A percentile compares a stretch with the other conserved stretches of the same genome.
These are phyloP conservation scores for Lucinisca nassula DNA, from an alignment of 2,888 invertebrate species.

Conservation along the genomic window DNA sequence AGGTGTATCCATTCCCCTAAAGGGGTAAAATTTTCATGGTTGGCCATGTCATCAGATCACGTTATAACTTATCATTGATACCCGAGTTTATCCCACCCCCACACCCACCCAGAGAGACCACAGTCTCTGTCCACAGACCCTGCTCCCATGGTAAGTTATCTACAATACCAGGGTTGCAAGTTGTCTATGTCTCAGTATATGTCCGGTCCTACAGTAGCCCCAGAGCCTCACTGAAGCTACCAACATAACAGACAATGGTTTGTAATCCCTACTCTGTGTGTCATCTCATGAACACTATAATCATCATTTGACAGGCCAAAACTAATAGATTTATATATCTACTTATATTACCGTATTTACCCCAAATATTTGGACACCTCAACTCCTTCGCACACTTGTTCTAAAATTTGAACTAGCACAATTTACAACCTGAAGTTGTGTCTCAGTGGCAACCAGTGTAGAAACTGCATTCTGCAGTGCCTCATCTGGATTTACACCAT, in stretches of 20 bases:
- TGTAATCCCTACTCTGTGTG: background rate
- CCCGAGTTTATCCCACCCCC: background rate
- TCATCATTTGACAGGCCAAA: constrained; percentile 14
- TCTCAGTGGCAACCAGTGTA: no score
- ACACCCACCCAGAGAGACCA: background rate
- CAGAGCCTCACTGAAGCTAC: background rate
- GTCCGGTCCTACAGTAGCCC: background rate
- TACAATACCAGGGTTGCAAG: background rate
- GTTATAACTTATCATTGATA: background rate
- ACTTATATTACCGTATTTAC: no score
- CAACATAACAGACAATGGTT: background rate
- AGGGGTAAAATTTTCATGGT: no score
- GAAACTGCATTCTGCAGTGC: no score
- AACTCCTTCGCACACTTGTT: no score
- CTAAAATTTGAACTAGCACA: no score
- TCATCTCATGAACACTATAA: background rate
- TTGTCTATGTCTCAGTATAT: background rate
- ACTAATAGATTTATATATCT: no score
- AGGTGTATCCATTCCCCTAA: no score
- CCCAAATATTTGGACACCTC: no score
- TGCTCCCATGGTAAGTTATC: background rate
- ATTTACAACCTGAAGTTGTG: no score
- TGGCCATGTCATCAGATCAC: constrained; percentile 17
- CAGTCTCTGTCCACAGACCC: background rate
- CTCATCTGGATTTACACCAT: no score